Evolutionary conservation across 2,113 vertebrate species (phyloP), one percentile per base, ranked within the genome.

Genomic region (Lamprologus speciosus): DNA sequence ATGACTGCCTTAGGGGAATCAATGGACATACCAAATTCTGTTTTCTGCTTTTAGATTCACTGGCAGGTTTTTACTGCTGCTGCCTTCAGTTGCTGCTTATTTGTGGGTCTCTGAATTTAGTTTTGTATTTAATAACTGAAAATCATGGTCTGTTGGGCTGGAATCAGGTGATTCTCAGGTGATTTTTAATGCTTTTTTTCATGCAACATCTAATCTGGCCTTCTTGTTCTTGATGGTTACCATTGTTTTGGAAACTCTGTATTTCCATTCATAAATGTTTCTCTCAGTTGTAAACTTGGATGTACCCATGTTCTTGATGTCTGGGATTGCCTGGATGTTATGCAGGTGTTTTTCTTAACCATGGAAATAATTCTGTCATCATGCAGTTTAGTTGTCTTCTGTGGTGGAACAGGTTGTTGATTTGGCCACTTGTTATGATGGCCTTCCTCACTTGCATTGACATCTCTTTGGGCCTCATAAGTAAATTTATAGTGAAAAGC

Each of bases 241-340:
- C 31, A 65, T 35, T 65, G 60, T 5, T 68, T 37, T 68, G 33
- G 19, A 37, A 68, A 68, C 33, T 21, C 33, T 68, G 31, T 37
- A 12, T 65, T 65, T 65, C 17, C 17, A 65, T 37, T 65, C 60
- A 13, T 65, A 37, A 65, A 65, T 11, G 0, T 68, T 68, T 68
- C 19, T 37, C 19, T 8, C 8, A 68, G 0, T 68, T 68, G 33
- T 5, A 68, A 11, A 68, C 63, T 68, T 65, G 35, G 60, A 65
- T 65, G 31, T 8, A 37, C 33, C 33, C 3, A 8, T 13, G 33
- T 1, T 10, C 33, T 65, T 5, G 33, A 65, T 37, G 2, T 0
- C 57, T 33, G 16, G 8, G n/a, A 0, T 68, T 68, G 0, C 0
- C 35, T 1, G n/a, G 63, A 68, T 68, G 1, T 70, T 70, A 23